Conservation (phyloP, 2,888 invertebrate species). For the Megaustenia siamemsis region DNA sequence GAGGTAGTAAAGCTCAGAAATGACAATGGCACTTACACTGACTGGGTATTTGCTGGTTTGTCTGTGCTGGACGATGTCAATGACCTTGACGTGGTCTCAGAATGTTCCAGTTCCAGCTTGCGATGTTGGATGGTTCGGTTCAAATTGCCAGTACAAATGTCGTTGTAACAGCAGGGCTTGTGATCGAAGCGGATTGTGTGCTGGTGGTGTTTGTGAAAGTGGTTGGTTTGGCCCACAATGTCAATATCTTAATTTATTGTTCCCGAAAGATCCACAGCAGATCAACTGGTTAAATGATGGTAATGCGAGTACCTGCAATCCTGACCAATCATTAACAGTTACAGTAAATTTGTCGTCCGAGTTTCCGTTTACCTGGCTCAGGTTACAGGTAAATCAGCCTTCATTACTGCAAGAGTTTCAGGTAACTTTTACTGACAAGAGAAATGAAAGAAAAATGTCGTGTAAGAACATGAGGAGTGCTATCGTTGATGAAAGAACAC, state of each 20-base stretch:
- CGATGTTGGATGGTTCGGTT: not conserved
- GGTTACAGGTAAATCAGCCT: not conserved
- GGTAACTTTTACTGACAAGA: not conserved
- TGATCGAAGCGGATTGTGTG: too few species aligned
- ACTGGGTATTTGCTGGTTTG: too few species aligned
- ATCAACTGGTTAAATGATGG: not conserved
- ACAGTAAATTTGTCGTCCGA: not conserved
- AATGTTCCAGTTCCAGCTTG: not conserved
- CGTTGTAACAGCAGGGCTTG: not conserved
- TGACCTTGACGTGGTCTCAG: not conserved
- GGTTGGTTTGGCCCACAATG: slow-evolving; percentile 26
- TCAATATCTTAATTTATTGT: not conserved
- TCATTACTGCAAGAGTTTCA: not conserved
- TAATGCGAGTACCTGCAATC: not conserved
- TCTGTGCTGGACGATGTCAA: not conserved
- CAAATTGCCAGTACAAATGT: not conserved
- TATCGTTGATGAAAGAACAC: slow-evolving; percentile 4
- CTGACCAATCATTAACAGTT: not conserved
- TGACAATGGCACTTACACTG: not conserved
- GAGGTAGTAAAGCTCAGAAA: not conserved
- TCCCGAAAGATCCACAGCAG: too few species aligned
- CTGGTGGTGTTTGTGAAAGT: not conserved
- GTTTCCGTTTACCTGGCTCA: slow-evolving; percentile 9
- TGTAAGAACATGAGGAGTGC: slow-evolving; percentile 8
- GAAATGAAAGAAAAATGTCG: not conserved